phyloP scores from a whole-genome alignment of 2,797 vertebrate genomes.

The Microctenopoma steveboyesi region DNA sequence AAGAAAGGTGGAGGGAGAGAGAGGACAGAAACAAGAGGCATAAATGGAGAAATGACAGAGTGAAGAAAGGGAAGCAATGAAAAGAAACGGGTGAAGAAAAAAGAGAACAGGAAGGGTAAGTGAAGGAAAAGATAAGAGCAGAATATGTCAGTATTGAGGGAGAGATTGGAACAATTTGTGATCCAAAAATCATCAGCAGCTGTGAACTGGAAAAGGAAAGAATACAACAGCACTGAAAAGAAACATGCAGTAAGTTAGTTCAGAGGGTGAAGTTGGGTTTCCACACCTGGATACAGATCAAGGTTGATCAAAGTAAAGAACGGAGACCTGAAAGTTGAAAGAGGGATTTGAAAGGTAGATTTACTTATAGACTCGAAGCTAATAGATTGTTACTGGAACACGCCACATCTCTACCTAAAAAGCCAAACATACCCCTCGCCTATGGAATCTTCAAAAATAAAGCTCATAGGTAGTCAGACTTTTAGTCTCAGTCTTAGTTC shows the following conservation, averaged over 20 bases:
- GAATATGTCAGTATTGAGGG: slow-evolving; percentile 20
- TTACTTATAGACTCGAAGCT: neutral
- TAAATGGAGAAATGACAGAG: slow-evolving; percentile 36
- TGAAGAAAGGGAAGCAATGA: slow-evolving; percentile 42
- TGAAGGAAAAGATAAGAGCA: slow-evolving; percentile 47
- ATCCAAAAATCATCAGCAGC: slow-evolving; percentile 54
- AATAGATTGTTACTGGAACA: slow-evolving; percentile 7
- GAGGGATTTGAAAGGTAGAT: neutral
- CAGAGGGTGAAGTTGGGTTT: slow-evolving; percentile 19
- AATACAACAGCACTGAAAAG: slow-evolving; percentile 60
- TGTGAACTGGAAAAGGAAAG: slow-evolving; percentile 44
- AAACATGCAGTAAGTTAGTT: slow-evolving; percentile 59
- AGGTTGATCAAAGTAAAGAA: slow-evolving; percentile 4
- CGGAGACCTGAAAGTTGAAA: neutral
- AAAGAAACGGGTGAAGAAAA: slow-evolving; percentile 37
- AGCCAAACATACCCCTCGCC: neutral
- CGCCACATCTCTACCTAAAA: slow-evolving; percentile 20
- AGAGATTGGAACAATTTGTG: slow-evolving; percentile 25
- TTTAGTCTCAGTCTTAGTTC: neutral
- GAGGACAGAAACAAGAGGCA: slow-evolving; percentile 51
- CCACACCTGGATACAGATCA: slow-evolving; percentile 17
- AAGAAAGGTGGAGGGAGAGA: slow-evolving; percentile 70
- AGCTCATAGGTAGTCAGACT: neutral
- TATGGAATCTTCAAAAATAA: neutral
- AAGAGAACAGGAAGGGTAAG: slow-evolving; percentile 50